Percentiles rank a stretch among this genome's conserved stretches.
phyloP scores from a whole-genome alignment of 2,888 invertebrate species.

The Ariolimax columbianus region DNA sequence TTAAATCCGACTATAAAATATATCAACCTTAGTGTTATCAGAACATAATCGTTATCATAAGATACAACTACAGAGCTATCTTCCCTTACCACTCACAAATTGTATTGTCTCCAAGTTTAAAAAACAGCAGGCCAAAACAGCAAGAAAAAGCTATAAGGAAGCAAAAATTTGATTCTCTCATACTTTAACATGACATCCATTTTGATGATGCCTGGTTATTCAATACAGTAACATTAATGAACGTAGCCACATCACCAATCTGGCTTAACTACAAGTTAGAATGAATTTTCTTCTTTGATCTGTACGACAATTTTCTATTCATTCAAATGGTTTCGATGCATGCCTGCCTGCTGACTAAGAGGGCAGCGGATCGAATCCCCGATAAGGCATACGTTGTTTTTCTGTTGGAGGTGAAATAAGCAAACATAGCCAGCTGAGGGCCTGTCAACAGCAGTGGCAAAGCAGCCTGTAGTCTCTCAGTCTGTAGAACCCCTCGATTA shows the following conservation, averaged over 20 bases:
- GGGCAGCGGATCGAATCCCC: too few relatives aligned
- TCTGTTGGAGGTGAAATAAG: too few relatives aligned
- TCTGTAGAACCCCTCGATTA: too few relatives aligned
- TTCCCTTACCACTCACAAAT: too few relatives aligned
- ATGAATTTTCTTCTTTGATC: neutral
- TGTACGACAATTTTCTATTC: neutral
- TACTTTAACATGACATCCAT: neutral
- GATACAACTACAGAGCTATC: neutral
- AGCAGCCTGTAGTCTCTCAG: too few relatives aligned
- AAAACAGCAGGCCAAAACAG: neutral
- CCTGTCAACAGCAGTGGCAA: too few relatives aligned
- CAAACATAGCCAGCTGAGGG: too few relatives aligned
- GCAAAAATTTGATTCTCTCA: neutral
- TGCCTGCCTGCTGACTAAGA: too few relatives aligned
- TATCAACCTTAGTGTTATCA: too few relatives aligned
- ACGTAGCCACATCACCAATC: neutral
- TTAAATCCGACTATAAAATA: too few relatives aligned
- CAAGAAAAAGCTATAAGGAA: slow-evolving; percentile 17
- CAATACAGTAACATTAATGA: neutral
- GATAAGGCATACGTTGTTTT: too few relatives aligned
- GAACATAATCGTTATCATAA: neutral
- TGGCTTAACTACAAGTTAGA: neutral
- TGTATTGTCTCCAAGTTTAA: neutral
- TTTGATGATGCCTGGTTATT: neutral
- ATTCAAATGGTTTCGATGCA: neutral